These are phyloP conservation scores for Pristionchus pacificus DNA, from an alignment of 1,140 invertebrate species.

Conservation along the genomic window DNA sequence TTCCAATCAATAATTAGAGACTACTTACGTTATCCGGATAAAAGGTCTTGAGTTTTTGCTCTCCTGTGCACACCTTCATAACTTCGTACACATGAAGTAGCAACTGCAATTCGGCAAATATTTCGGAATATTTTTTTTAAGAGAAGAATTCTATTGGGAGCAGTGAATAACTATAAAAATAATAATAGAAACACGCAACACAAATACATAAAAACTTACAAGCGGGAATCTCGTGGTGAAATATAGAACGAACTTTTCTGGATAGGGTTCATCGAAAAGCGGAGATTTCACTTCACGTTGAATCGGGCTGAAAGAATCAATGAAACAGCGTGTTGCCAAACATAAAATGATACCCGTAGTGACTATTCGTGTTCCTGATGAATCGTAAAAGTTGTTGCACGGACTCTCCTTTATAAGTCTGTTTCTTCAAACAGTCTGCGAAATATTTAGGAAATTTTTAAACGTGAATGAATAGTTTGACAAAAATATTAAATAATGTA, in stretches of 20 bases:
- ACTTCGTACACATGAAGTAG: conserved; percentile 46
- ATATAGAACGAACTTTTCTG: conserved; percentile 82
- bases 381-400: conserved; percentile 75
- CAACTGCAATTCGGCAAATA: too few relatives aligned
- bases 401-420: conserved; percentile 18
- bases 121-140: too few relatives aligned
- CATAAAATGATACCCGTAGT: conserved; percentile 84
- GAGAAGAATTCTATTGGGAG: too few relatives aligned
- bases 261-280: conserved; percentile 78
- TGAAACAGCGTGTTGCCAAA: conserved; percentile 77
- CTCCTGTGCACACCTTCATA: conserved; percentile 42
- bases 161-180: too few relatives aligned
- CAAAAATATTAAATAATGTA: too few relatives aligned
- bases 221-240: conserved; percentile 82
- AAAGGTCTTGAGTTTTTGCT: conserved; percentile 22
- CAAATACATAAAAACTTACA: conserved; percentile 31
- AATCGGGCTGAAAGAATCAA: too few relatives aligned
- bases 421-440: too few relatives aligned
- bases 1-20: too few relatives aligned
- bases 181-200: not conserved
- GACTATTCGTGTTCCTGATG: conserved; percentile 77
- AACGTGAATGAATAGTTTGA: too few relatives aligned
- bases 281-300: conserved; percentile 77
- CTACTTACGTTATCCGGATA: conserved; percentile 24
- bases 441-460: too few relatives aligned